These are phyloP conservation scores for Manis javanica DNA, from an alignment of 2,797 vertebrate genomes.

Conservation along the genomic window DNA sequence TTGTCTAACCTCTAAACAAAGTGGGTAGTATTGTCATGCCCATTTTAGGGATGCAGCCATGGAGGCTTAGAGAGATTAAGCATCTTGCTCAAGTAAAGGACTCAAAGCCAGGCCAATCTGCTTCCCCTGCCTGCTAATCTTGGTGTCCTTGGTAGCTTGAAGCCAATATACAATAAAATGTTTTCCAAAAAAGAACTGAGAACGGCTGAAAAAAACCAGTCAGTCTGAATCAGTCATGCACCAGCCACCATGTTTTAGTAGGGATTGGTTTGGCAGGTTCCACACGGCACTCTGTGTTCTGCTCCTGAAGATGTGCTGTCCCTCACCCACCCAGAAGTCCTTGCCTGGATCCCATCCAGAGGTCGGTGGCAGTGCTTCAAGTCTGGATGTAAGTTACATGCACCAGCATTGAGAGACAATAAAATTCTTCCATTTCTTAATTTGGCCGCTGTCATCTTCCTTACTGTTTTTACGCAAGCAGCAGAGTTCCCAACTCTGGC, in stretches of 20 bases:
- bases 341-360: neutral
- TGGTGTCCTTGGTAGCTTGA: neutral
- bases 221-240: neutral
- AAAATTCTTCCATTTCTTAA: conserved; percentile 15
- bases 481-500: neutral
- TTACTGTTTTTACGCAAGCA: neutral
- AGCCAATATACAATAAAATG: neutral
- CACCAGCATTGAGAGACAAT: neutral
- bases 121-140: neutral
- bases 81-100: conserved; percentile 2
- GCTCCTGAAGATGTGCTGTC: neutral
- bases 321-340: neutral
- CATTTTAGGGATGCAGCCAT: neutral
- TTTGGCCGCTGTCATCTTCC: neutral
- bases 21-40: neutral
- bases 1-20: neutral
- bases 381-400: neutral
- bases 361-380: neutral
- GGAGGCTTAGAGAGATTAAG: neutral
- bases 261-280: neutral
- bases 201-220: neutral
- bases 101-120: neutral
- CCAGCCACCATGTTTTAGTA: neutral
- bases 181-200: neutral
- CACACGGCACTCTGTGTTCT: neutral